Evolutionary conservation across 2,888 invertebrate species (phyloP).

Genomic region (Caenorhabditis sp.): DNA sequence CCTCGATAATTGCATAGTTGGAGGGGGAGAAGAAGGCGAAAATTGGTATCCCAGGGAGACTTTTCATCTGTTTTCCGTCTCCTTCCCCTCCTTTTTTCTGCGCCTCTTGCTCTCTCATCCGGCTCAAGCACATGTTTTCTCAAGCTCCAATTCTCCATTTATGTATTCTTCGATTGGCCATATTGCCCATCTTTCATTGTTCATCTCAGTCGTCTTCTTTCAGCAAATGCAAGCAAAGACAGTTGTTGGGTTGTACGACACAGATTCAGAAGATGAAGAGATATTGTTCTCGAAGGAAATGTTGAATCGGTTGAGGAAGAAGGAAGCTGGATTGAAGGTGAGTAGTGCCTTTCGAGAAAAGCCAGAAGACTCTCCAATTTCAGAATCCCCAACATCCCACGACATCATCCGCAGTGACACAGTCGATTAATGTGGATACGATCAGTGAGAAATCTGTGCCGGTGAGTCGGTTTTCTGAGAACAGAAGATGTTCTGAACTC

Average conservation of each 20-base stretch:
- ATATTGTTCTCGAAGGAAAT: constrained; percentile 70
- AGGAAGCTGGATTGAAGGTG: constrained; percentile 47
- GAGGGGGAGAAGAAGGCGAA: not conserved
- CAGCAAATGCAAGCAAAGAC: constrained; percentile 55
- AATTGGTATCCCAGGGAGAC: constrained; percentile 32
- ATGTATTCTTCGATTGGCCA: too few species aligned
- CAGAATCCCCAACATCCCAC: constrained; percentile 47
- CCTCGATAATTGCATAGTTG: not conserved
- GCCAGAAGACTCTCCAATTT: not conserved
- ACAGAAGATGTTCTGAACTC: too few species aligned
- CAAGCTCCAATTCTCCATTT: not conserved
- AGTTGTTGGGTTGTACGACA: constrained; percentile 50
- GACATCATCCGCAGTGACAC: not conserved
- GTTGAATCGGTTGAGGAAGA: constrained; percentile 61
- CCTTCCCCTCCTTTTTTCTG: not conserved
- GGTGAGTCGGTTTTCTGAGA: constrained; percentile 5
- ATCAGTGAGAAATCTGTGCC: constrained; percentile 47
- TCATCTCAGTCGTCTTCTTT: constrained; percentile 4
- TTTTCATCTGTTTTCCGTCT: constrained; percentile 17
- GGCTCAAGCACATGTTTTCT: not conserved
- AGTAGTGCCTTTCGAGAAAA: not conserved
- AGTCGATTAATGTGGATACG: constrained; percentile 37
- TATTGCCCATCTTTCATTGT: too few species aligned
- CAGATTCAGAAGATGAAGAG: constrained; percentile 66
- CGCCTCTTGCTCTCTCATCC: not conserved